Percentiles rank a stretch among this genome's conserved stretches.
Conservation (phyloP, 2,113 vertebrate species). For the Gnathonemus echidnorhynchus region DNA sequence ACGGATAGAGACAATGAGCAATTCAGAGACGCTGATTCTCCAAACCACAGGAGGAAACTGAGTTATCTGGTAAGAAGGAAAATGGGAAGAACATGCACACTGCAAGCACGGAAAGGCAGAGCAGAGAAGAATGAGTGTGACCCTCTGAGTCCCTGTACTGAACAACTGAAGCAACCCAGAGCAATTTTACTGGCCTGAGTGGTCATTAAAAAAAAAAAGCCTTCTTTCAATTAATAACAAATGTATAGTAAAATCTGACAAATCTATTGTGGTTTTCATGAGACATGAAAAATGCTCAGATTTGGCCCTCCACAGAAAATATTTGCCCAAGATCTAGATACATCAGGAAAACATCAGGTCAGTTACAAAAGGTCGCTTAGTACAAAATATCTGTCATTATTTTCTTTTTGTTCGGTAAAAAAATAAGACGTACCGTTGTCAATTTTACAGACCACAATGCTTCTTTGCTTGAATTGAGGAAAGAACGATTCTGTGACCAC, state of each 20-base stretch:
- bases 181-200: not conserved
- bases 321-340: not conserved
- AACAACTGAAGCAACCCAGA: not conserved
- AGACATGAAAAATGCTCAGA: not conserved
- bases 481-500: conserved; percentile 47
- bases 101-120: not conserved
- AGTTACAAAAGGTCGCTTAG: not conserved
- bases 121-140: not conserved
- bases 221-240: not conserved
- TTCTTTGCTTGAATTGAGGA: conserved; percentile 63
- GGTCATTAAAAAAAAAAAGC: not conserved
- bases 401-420: not conserved
- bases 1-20: not conserved
- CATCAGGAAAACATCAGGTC: not conserved
- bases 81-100: not conserved
- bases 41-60: not conserved
- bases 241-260: not conserved
- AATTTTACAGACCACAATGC: conserved; percentile 83
- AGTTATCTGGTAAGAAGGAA: not conserved
- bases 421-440: conserved; percentile 69
- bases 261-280: not conserved
- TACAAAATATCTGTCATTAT: not conserved
- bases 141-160: not conserved
- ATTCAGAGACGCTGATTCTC: not conserved
- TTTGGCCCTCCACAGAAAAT: not conserved